Conservation (phyloP, 1,140 invertebrate genomes). For the Chironomus tepperi region DNA sequence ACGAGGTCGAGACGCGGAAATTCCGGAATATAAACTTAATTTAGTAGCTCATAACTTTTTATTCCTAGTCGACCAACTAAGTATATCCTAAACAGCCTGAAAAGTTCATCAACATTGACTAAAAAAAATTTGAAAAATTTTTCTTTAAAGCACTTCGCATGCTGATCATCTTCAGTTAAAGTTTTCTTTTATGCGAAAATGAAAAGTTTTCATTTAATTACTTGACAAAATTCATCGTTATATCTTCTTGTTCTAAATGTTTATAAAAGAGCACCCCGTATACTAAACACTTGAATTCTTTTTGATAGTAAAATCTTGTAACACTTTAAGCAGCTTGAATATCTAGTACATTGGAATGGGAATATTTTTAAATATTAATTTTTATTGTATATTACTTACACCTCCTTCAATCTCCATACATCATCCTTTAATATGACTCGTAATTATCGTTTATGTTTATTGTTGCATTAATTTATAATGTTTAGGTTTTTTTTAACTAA, state of each 20-base stretch:
- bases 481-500: not conserved
- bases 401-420: not conserved
- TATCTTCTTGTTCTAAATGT: not conserved
- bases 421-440: too few relatives aligned
- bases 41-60: too few relatives aligned
- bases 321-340: constrained; percentile 12
- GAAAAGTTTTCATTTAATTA: not conserved
- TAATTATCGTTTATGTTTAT: not conserved
- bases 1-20: too few relatives aligned
- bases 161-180: too few relatives aligned
- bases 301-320: not conserved
- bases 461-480: constrained; percentile 5
- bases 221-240: not conserved
- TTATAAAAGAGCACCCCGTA: constrained; percentile 12
- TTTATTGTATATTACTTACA: constrained; percentile 11
- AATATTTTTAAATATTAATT: constrained; percentile 1
- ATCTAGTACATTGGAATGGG: not conserved
- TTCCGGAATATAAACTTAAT: too few relatives aligned
- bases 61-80: too few relatives aligned
- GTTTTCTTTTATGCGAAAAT: too few relatives aligned
- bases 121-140: too few relatives aligned
- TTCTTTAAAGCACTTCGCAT: too few relatives aligned
- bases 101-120: too few relatives aligned
- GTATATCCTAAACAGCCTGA: too few relatives aligned
- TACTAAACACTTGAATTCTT: not conserved